These are phyloP conservation scores for Hydrozoanthus gracilis DNA, from an alignment of 92 coral and sea anemone species.

Conservation along the genomic window DNA sequence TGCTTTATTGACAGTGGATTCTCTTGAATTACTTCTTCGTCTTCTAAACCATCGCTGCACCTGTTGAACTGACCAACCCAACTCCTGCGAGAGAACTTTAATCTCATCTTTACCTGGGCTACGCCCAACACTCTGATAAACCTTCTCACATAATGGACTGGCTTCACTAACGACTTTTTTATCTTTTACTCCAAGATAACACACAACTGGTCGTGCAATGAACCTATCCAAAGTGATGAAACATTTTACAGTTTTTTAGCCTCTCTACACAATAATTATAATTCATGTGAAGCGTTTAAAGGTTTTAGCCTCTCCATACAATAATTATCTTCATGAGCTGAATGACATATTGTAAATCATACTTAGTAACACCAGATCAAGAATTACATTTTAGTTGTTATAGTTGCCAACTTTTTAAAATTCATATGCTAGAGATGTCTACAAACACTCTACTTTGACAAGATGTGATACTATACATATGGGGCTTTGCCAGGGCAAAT, in stretches of 20 bases:
- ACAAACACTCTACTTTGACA: too few relatives aligned
- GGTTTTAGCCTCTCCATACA: too few relatives aligned
- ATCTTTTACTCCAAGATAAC: conserved; percentile 61
- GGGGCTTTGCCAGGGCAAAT: too few relatives aligned
- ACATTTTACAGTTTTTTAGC: background rate
- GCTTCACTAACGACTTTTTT: conserved; percentile 31
- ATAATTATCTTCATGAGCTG: too few relatives aligned
- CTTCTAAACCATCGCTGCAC: conserved; percentile 65
- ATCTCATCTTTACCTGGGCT: conserved; percentile 29
- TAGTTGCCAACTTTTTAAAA: too few relatives aligned
- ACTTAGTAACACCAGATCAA: too few relatives aligned
- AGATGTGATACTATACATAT: too few relatives aligned
- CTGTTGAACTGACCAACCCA: conserved; percentile 61
- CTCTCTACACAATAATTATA: too few relatives aligned
- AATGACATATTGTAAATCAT: too few relatives aligned
- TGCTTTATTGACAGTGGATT: conserved; percentile 52
- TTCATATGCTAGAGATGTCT: too few relatives aligned
- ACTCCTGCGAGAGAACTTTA: conserved; percentile 43
- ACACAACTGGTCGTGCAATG: conserved; percentile 64
- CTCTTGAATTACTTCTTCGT: conserved; percentile 39
- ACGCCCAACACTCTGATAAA: conserved; percentile 22
- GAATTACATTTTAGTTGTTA: too few relatives aligned
- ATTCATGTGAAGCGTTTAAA: too few relatives aligned
- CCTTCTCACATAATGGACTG: conserved; percentile 51
- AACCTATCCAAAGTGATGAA: conserved; percentile 21